Base-by-base conservation (phyloP, 2,113 vertebrate genomes). In the Myocastor coypus region DNA sequence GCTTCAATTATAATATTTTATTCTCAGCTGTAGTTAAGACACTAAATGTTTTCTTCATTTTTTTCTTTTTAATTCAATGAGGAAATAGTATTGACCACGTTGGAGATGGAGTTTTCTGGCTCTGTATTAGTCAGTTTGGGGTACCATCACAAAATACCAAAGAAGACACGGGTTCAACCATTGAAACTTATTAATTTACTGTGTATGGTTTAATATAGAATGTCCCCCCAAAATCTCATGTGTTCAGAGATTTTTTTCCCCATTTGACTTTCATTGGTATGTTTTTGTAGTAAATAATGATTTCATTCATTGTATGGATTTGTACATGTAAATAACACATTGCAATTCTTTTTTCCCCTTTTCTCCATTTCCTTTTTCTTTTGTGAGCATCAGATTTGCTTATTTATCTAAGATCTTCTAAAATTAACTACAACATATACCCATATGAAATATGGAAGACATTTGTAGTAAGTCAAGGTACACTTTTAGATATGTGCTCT, bases 1-100 rank as follows among this genome's bases (percentile, higher is more conserved):
- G 28, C 50, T 40, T 66, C 24, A 7, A 85, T 20, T 40, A 40
- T 61, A 40, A 61, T 13, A 83, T 83, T 66, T 40, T 85, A 64
- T 32, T 34, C 30, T 9, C 61, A n/a, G 40, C 28, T 95, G 12
- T 83, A 89, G 11, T 37, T 73, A 71, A 83, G 17, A 61, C 5
- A 61, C 46, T 34, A 55, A 17, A 5, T 14, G 12, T 34, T 78
- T 40, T 32, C 3, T 1, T 24, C 34, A 19, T 32, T 5, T 40
- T 40, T 94, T 95, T 83, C 1, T 19, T 83, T 87, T 81, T 50
- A 81, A 1, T 92, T 92, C 66, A 94, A 73, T 12, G 77, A 77
- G 12, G 75, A 7, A n/a, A 32, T 28, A 42, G 82, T 46, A 82
- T 73, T 55, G 28, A n/a, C 14, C 68, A 75, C 55, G 50, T 59